phyloP scores from a whole-genome alignment of 2,113 vertebrate genomes.

The Neofelis nebulosa region DNA sequence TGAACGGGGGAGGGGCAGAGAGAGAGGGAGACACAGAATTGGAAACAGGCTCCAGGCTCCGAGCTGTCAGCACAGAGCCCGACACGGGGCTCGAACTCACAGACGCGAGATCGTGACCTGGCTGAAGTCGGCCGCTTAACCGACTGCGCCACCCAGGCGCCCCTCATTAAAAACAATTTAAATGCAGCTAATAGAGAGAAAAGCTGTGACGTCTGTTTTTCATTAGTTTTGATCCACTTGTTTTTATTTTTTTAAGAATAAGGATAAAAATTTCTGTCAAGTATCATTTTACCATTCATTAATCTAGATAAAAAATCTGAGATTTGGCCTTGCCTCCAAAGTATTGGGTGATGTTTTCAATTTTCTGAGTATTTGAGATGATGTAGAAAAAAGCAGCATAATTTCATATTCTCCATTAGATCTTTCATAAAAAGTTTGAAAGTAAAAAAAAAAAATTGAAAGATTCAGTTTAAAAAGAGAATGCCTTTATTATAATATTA shows the following conservation, averaged over 20 bases:
- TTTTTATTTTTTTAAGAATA: neutral
- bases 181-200: neutral
- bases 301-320: neutral
- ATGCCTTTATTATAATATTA: neutral
- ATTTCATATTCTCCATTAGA: neutral
- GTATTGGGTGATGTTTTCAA: neutral
- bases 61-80: no score
- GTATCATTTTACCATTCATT: neutral
- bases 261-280: neutral
- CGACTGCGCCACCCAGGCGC: no score
- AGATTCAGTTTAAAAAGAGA: neutral
- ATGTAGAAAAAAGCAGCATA: neutral
- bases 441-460: neutral
- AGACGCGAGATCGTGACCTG: no score
- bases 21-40: no score
- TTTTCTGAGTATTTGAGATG: neutral
- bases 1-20: no score
- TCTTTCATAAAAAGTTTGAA: neutral
- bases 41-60: no score
- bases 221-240: neutral
- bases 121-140: no score
- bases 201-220: neutral
- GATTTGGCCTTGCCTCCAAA: neutral
- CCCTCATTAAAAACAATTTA: slow-evolving; percentile 2
- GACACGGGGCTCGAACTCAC: no score